Evolutionary conservation across 2,888 invertebrate genomes (phyloP).

Genomic region (Brachycybe producta): DNA sequence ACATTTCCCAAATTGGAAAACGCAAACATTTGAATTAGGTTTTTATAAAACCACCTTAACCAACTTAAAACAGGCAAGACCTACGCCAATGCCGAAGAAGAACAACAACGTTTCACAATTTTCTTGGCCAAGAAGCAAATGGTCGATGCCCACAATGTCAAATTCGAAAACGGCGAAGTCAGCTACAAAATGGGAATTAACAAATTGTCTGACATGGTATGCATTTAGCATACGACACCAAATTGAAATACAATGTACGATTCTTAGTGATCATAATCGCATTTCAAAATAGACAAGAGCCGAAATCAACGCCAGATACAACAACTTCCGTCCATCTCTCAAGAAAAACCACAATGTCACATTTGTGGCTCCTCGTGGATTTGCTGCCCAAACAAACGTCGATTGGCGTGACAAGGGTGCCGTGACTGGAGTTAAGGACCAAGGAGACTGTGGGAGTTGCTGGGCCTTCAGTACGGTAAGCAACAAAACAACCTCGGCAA

Average conservation of each 20-base stretch:
- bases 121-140: not conserved
- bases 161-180: not conserved
- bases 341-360: no score
- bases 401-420: conserved; percentile 78
- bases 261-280: no score
- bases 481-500: no score
- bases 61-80: conserved; percentile 2
- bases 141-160: not conserved
- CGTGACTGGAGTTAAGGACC: conserved; percentile 78
- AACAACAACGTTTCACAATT: not conserved
- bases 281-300: no score
- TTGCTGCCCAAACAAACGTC: conserved; percentile 30
- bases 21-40: no score
- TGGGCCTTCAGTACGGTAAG: conserved; percentile 82
- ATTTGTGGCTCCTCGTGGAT: no score
- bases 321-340: no score
- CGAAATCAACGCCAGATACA: no score
- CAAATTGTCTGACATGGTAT: conserved; percentile 11
- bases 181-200: conserved; percentile 5
- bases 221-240: not conserved
- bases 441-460: conserved; percentile 81
- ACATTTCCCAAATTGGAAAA: no score
- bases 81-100: conserved; percentile 1
- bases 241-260: not conserved
- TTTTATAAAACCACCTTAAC: no score